Conservation (phyloP, 2,113 vertebrate species). For the Oceanites oceanicus region DNA sequence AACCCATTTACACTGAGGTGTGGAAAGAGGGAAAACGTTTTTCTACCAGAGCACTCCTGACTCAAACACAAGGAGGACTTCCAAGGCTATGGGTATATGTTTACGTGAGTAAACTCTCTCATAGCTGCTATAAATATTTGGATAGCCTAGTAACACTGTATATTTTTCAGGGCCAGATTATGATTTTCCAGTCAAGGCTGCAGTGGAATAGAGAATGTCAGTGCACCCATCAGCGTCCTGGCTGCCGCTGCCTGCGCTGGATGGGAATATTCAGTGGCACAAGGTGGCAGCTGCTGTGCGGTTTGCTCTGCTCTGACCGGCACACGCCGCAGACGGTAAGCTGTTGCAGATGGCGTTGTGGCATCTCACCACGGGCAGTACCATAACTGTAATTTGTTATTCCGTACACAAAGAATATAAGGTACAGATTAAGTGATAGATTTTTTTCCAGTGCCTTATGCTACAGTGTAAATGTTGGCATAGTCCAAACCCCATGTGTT, state of each 20-base stretch:
- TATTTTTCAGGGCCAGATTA: neutral
- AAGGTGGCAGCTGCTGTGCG: neutral
- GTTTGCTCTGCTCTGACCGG: neutral
- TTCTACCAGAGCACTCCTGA: neutral
- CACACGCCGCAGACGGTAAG: fast-evolving
- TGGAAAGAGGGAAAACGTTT: neutral
- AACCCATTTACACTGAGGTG: fast-evolving
- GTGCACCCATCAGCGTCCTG: neutral
- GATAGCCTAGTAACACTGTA: too few relatives aligned
- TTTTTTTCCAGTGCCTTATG: neutral
- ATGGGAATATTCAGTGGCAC: neutral
- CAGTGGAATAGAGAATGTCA: neutral
- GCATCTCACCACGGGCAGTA: neutral
- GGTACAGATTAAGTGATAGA: neutral
- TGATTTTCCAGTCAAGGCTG: neutral
- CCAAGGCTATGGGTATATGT: fast-evolving
- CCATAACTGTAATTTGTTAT: neutral
- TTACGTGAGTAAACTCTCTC: neutral
- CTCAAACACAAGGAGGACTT: neutral
- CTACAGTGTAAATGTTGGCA: neutral
- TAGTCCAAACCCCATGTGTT: fast-evolving
- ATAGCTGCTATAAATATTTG: neutral
- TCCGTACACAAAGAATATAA: neutral
- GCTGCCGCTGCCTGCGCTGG: neutral
- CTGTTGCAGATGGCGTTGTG: neutral